These are phyloP conservation scores for Aldabrachelys gigantea DNA, from an alignment of 2,113 vertebrate genomes.

Conservation along the genomic window DNA sequence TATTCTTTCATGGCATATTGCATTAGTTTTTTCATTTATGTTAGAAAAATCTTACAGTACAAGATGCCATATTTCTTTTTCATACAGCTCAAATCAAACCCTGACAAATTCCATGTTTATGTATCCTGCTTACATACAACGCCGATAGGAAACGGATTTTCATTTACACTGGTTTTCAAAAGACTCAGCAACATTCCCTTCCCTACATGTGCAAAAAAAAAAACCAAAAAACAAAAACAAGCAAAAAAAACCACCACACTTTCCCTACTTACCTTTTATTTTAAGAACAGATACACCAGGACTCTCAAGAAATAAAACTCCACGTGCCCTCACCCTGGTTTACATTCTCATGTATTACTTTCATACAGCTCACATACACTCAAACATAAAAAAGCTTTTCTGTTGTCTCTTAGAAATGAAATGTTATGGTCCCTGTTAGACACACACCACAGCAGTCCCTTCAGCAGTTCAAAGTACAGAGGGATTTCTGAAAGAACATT, in stretches of 20 bases:
- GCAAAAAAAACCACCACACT: not conserved
- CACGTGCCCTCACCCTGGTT: fast-evolving
- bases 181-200: not conserved
- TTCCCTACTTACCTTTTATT: conserved; percentile 3
- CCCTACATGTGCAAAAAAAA: fast-evolving
- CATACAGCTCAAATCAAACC: not conserved
- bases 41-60: not conserved
- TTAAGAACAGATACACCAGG: not conserved
- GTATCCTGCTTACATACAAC: not conserved
- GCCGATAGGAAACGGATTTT: fast-evolving
- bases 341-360: not conserved
- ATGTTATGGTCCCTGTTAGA: not conserved
- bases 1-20: not conserved
- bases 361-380: not conserved
- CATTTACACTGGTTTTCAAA: not conserved
- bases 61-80: not conserved
- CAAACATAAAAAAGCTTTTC: not conserved
- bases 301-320: not conserved
- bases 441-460: not conserved
- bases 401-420: not conserved
- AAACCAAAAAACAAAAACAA: no score
- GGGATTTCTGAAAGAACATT: not conserved
- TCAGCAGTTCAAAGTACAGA: conserved; percentile 76
- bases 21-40: not conserved
- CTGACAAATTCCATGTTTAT: not conserved